Percentiles rank a stretch among this genome's conserved stretches.
Conservation (phyloP, 2,797 vertebrate genomes). For the Neostethus bicornis region DNA sequence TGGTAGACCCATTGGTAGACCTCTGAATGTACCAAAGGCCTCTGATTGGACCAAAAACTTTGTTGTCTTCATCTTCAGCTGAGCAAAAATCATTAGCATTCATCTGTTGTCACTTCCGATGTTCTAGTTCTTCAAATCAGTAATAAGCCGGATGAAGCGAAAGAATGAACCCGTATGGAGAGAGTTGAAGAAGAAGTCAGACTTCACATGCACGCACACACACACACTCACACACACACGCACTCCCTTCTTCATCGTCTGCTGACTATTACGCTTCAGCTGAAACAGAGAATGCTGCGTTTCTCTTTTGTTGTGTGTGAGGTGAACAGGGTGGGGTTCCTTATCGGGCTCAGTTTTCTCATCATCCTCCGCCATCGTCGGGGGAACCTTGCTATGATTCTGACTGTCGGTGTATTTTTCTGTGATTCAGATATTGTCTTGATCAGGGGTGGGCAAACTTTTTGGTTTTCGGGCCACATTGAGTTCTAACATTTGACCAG, state of each 20-base stretch:
- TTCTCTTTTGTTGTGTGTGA: no score
- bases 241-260: no score
- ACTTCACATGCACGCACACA: slow-evolving; percentile 69
- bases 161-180: slow-evolving; percentile 71
- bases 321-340: neutral
- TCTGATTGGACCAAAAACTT: slow-evolving; percentile 28
- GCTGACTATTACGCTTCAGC: no score
- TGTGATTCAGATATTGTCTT: slow-evolving; percentile 49
- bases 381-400: slow-evolving; percentile 38
- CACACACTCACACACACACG: slow-evolving; percentile 27
- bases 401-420: neutral
- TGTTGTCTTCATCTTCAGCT: no score
- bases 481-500: no score
- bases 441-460: no score
- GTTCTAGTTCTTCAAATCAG: slow-evolving; percentile 38
- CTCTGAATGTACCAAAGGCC: slow-evolving; percentile 39
- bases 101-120: slow-evolving; percentile 56
- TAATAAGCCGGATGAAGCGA: slow-evolving; percentile 64
- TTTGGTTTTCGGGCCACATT: no score
- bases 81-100: slow-evolving; percentile 21
- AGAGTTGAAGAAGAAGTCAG: slow-evolving; percentile 74
- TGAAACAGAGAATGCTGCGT: no score
- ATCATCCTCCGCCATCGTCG: slow-evolving; percentile 39
- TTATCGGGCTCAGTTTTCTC: slow-evolving; percentile 54
- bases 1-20: slow-evolving; percentile 80